A percentile compares a stretch with the other conserved stretches of the same genome.
phyloP scores from a whole-genome alignment of 2,888 invertebrate species.

The Stramonita haemastoma region DNA sequence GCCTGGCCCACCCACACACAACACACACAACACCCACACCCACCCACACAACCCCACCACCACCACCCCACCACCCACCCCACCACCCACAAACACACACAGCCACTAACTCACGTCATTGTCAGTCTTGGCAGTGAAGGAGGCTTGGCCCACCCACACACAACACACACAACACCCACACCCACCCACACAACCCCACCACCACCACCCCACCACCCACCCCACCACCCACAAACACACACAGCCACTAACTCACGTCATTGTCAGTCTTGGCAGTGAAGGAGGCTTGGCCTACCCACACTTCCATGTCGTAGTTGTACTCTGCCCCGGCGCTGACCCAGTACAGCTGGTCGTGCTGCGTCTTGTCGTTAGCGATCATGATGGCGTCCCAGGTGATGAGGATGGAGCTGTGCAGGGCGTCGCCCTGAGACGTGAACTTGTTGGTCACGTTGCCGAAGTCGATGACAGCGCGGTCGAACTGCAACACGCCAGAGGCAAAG shows the following conservation, averaged over 20 bases:
- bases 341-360: slow-evolving; percentile 57
- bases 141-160: background rate
- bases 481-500: slow-evolving; percentile 39
- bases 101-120: no score
- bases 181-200: background rate
- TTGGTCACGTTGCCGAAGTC: slow-evolving; percentile 69
- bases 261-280: slow-evolving; percentile 54
- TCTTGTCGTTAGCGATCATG: slow-evolving; percentile 59
- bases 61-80: no score
- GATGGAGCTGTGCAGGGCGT: slow-evolving; percentile 54
- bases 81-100: no score
- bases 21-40: background rate
- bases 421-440: slow-evolving; percentile 24
- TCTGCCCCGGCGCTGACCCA: slow-evolving; percentile 76
- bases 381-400: slow-evolving; percentile 69
- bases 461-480: slow-evolving; percentile 72
- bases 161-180: background rate
- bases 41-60: no score
- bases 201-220: background rate
- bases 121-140: no score
- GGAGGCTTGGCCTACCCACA: slow-evolving; percentile 75
- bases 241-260: slow-evolving; percentile 48
- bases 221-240: background rate
- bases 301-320: slow-evolving; percentile 68
- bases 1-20: background rate